phyloP scores from a whole-genome alignment of 2,888 invertebrate species.

The Eudasyphora cyanicolor region DNA sequence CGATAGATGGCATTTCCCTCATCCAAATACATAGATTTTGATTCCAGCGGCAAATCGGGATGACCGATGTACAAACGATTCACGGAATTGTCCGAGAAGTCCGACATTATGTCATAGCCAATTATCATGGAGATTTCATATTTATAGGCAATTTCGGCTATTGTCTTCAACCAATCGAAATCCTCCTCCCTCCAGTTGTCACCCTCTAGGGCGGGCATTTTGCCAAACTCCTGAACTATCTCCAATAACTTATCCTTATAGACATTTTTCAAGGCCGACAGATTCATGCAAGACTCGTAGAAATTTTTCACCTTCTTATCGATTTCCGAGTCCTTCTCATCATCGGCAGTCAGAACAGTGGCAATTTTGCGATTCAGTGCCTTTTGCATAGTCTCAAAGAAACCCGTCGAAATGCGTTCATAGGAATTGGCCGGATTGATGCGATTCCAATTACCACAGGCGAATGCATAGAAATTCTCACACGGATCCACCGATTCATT shows the following conservation, averaged over 20 bases:
- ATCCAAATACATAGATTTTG: conserved; percentile 70
- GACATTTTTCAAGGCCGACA: conserved; percentile 55
- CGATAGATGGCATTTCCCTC: conserved; percentile 63
- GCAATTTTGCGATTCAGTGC: conserved; percentile 70
- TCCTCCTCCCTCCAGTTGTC: conserved; percentile 69
- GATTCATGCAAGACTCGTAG: conserved; percentile 72
- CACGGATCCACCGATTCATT: conserved; percentile 73
- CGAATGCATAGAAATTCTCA: conserved; percentile 74
- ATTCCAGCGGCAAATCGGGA: conserved; percentile 68
- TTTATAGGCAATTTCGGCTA: conserved; percentile 68
- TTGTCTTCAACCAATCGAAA: conserved; percentile 74
- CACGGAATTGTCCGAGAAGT: conserved; percentile 65
- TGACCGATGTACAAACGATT: conserved; percentile 71
- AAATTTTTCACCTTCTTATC: conserved; percentile 74
- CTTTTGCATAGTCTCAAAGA: conserved; percentile 71
- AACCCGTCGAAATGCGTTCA: conserved; percentile 70
- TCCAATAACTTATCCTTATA: conserved; percentile 62
- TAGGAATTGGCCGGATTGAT: conserved; percentile 69
- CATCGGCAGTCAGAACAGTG: conserved; percentile 62
- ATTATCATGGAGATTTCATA: conserved; percentile 70
- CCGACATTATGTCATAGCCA: conserved; percentile 69
- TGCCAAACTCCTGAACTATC: conserved; percentile 73
- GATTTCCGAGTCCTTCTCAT: conserved; percentile 65
- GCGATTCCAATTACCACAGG: conserved; percentile 75
- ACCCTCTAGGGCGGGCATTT: conserved; percentile 73